Evolutionary conservation across 1,140 invertebrate genomes (phyloP), one percentile per base, ranked within the genome.

Genomic region (Drosophila lacteicornis): DNA sequence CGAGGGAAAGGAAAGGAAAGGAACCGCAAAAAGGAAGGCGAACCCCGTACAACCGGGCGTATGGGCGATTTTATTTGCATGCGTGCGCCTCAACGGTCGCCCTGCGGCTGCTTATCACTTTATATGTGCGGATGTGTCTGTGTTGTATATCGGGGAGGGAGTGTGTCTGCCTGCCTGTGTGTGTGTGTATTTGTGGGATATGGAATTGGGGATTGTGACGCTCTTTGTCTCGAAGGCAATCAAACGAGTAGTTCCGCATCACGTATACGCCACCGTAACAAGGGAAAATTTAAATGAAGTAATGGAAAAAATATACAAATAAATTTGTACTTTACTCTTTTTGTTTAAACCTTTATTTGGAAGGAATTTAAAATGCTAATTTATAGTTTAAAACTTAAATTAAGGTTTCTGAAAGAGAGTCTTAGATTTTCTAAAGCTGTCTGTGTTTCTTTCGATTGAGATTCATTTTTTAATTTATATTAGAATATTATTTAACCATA

Each of bases 11-110:
- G 19, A 25, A 47, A 22, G 22, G 27, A 51, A 38, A 12, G 15
- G 7, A 15, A n/a, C 58, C 49, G 43, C 59, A 65, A 47, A 57
- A 47, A 47, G 43, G 61, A n/a, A 58, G 25, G n/a, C 50, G 38
- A 47, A 56, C 19, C 25, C 45, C 58, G 76, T 63, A 73, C 76
- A 79, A 79, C 22, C 46, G 59, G 85, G 78, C 85, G 84, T 84
- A 90, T 90, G 63, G 68, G 85, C 70, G 80, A 88, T 90, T 88
- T 87, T 87, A 84, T 87, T 83, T 88, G 84, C 68, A 73, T 87
- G 76, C 63, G 62, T 56, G 22, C 68, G 69, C 62, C 71, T 51
- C 77, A 60, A 55, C 62, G 65, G 68, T 46, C 36, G 45, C 76
- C 84, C 84, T 83, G 71, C 57, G 84, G 77, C 80, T 77, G 85